phyloP scores from a whole-genome alignment of 2,797 vertebrate genomes.

The Capromys pilorides region DNA sequence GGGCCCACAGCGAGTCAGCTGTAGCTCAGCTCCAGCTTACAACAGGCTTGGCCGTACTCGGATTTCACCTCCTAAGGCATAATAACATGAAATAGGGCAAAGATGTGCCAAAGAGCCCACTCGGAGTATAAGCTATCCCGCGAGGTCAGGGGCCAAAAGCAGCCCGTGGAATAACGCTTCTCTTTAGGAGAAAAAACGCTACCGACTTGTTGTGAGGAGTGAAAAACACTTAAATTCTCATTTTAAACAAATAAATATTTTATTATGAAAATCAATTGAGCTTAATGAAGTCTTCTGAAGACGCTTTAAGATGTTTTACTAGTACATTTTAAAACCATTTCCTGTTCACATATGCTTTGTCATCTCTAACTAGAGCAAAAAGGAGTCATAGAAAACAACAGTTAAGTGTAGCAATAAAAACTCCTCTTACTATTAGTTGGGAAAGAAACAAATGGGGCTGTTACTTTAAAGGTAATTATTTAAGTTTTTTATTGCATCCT shows the following conservation, averaged over 20 bases:
- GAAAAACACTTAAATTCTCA: constrained; percentile 48
- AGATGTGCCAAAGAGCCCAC: constrained; percentile 28
- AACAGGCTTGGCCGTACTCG: constrained; percentile 66
- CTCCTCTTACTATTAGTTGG: constrained; percentile 54
- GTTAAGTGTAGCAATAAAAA: constrained; percentile 67
- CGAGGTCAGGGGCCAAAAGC: constrained; percentile 52
- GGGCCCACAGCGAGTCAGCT: constrained; percentile 38
- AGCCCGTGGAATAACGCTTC: constrained; percentile 2
- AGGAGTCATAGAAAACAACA: constrained; percentile 47
- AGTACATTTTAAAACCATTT: constrained; percentile 44
- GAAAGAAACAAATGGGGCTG: constrained; percentile 64
- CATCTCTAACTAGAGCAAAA: constrained; percentile 60
- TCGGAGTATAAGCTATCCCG: background rate
- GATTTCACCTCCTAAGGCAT: constrained; percentile 64
- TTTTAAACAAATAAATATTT: constrained; percentile 67
- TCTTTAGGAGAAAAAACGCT: background rate
- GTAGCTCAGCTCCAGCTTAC: constrained; percentile 50
- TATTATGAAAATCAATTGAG: constrained; percentile 65
- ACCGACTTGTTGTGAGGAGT: constrained; percentile 29
- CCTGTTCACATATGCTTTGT: constrained; percentile 34
- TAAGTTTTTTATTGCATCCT: constrained; percentile 51
- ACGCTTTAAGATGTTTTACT: constrained; percentile 53
- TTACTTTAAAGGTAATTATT: constrained; percentile 68
- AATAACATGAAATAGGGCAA: constrained; percentile 51
- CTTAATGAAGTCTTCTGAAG: constrained; percentile 57